Evolutionary conservation across 2,888 invertebrate genomes (phyloP).

Genomic region (Eupithecia subfuscata): DNA sequence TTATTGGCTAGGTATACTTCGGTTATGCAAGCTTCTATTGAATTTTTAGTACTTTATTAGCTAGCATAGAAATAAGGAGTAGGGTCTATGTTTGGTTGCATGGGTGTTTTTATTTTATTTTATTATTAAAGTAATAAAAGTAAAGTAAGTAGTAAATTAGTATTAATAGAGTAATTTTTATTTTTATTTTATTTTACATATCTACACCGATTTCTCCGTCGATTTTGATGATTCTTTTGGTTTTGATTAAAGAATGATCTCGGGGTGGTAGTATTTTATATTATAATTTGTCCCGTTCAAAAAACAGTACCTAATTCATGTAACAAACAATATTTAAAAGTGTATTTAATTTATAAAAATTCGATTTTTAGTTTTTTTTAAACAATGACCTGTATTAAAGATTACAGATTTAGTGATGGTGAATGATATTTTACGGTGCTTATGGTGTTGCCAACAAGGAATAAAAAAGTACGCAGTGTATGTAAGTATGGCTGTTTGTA

Average conservation of each 20-base stretch:
- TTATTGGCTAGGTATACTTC: slow-evolving; percentile 16
- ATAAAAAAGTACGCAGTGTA: neutral
- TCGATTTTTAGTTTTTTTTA: too few species aligned
- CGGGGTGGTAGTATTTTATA: neutral
- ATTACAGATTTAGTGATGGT: too few species aligned
- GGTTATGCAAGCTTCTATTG: neutral
- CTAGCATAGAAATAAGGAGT: neutral
- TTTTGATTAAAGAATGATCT: slow-evolving; percentile 39
- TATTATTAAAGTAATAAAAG: too few species aligned
- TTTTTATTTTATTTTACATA: neutral
- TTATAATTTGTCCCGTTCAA: neutral
- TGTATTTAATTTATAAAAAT: too few species aligned
- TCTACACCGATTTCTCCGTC: neutral
- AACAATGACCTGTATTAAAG: too few species aligned
- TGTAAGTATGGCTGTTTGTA: neutral
- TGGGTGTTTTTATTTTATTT: too few species aligned
- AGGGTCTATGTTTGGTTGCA: neutral
- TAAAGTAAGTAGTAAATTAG: too few species aligned
- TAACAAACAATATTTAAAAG: too few species aligned
- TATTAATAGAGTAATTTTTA: too few species aligned
- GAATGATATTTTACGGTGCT: too few species aligned
- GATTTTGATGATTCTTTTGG: neutral
- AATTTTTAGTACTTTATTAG: neutral
- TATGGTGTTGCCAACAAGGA: too few species aligned
- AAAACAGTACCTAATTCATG: too few species aligned